phyloP scores from a whole-genome alignment of 1,140 invertebrate genomes.

The Drosophila persimilis region DNA sequence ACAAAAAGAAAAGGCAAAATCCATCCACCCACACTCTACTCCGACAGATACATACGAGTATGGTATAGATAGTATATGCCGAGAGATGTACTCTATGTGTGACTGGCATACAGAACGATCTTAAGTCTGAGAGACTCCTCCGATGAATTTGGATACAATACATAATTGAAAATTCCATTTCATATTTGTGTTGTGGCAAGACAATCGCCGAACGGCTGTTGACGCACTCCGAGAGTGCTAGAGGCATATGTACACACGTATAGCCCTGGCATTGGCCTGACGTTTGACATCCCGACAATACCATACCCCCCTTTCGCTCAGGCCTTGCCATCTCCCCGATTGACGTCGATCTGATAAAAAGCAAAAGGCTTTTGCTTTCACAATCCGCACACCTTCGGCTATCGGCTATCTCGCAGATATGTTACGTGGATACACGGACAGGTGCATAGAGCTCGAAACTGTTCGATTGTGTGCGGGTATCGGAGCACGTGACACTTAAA shows the following conservation, averaged over 20 bases:
- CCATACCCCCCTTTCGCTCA: slow-evolving; percentile 17
- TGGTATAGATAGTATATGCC: slow-evolving; percentile 9
- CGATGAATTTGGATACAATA: slow-evolving; percentile 31
- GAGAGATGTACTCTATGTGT: slow-evolving; percentile 16
- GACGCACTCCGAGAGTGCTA: slow-evolving; percentile 38
- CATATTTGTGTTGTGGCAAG: slow-evolving; percentile 29
- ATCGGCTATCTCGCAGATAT: slow-evolving; percentile 31
- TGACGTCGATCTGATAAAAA: slow-evolving; percentile 50
- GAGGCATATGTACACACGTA: too few species aligned
- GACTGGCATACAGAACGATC: slow-evolving; percentile 41
- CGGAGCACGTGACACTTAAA: slow-evolving; percentile 66
- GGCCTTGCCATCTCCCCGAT: slow-evolving; percentile 25
- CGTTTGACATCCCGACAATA: slow-evolving; percentile 24
- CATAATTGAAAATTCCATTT: slow-evolving; percentile 54
- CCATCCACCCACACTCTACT: not conserved
- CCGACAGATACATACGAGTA: too few species aligned
- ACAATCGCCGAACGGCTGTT: slow-evolving; percentile 34
- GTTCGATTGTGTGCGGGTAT: slow-evolving; percentile 22
- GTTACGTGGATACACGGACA: slow-evolving; percentile 11
- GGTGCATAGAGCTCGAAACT: slow-evolving; percentile 1
- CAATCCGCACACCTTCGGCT: slow-evolving; percentile 25
- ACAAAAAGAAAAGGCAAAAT: slow-evolving; percentile 24
- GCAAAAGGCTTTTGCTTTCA: slow-evolving; percentile 31
- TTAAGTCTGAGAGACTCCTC: slow-evolving; percentile 4
- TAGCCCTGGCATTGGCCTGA: slow-evolving; percentile 55